Evolutionary conservation across 2,888 invertebrate species (phyloP).

Genomic region (Pheosia gnoma): DNA sequence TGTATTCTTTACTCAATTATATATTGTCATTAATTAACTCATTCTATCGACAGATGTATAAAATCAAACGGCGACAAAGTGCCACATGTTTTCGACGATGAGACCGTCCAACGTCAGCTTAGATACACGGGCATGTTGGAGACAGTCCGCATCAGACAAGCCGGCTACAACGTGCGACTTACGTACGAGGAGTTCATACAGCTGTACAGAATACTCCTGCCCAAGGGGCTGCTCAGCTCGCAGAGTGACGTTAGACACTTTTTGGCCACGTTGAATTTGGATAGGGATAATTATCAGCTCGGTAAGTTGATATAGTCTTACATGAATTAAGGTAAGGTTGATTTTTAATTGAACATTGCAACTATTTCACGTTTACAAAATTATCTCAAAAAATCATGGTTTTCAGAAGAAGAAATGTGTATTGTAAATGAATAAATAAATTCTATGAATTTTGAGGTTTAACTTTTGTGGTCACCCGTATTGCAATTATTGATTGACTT

Average conservation of each 20-base stretch:
- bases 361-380: too few relatives aligned
- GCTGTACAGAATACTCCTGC: constrained; percentile 94
- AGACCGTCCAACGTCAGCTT: constrained; percentile 93
- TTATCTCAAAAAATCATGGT: too few relatives aligned
- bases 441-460: too few relatives aligned
- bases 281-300: constrained; percentile 95
- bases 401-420: too few relatives aligned
- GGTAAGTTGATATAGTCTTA: constrained; percentile 78
- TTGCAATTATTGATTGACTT: too few relatives aligned
- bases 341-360: neutral
- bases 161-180: constrained; percentile 97
- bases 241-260: constrained; percentile 94
- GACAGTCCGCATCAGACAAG: constrained; percentile 96
- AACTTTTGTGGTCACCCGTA: too few relatives aligned
- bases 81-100: constrained; percentile 96
- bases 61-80: constrained; percentile 97
- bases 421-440: too few relatives aligned
- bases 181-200: constrained; percentile 98
- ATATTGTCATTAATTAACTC: neutral
- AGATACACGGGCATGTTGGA: constrained; percentile 99
- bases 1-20: neutral
- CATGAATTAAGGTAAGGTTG: neutral
- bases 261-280: constrained; percentile 91
- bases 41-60: constrained; percentile 88
- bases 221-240: constrained; percentile 93